Base-by-base conservation (phyloP, 2,113 vertebrate genomes). In the Erythrocercus mccallii region DNA sequence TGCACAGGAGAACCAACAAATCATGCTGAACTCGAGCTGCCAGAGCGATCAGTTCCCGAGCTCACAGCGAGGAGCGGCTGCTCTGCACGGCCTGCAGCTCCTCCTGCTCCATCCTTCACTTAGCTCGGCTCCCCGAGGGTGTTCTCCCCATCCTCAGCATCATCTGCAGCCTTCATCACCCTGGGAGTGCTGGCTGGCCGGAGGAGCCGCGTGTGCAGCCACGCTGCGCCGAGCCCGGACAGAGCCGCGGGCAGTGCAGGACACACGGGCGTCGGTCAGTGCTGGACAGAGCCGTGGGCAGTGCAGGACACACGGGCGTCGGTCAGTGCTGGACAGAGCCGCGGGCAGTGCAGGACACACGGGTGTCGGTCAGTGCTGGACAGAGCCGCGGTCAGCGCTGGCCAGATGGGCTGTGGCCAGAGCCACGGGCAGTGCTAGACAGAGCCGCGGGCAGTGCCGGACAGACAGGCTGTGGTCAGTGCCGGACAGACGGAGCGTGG, bases 1-100 rank as follows among this genome's bases (percentile, higher is more conserved):
- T 80, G 99, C 98, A 98, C 99, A 99, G 79, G 98, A 98, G 92
- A 99, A 96, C 99, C 99, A 99, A 80, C 98, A 98, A 96, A 96
- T 99, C 99, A 99, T 99, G 94, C 87, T 98, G 98, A 72, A 54
- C 95, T 64, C 81, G 40, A 2, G 72, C 76, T 78, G 83, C 93
- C 79, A 68, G 94, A 83, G 86, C 72, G 38, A 2, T 1, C 11
- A 1, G 58, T 5, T 23, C 16, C 13, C 35, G 17, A 12, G 70
- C 50, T 48, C 60, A 7, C 20, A 4, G 71, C 42, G 27, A 58
- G 83, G 37, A 31, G 5, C 0, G 11, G 27, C 18, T 15, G 22
- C 44, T 37, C 64, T 15, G 25, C 84, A 3, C 96, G 5, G 9
- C 51, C 91, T n/a, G n/a, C n/a, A n/a, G n/a, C 90, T 42, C 93